phyloP scores from a whole-genome alignment of 1,140 invertebrate genomes.

The Micrasema minimum region DNA sequence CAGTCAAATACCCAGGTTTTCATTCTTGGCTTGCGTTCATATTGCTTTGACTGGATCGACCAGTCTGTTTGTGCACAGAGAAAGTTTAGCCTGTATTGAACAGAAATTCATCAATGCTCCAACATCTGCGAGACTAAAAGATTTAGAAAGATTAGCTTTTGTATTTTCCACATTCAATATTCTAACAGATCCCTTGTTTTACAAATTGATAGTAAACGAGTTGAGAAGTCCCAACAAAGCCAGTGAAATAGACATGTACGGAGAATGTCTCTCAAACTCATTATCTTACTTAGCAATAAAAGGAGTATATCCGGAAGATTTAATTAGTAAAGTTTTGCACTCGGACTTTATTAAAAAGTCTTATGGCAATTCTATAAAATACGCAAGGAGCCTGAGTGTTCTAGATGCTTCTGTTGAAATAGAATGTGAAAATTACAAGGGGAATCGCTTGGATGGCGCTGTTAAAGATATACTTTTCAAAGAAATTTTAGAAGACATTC shows the following conservation, averaged over 20 bases:
- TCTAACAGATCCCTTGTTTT: conserved; percentile 60
- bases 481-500: conserved; percentile 62
- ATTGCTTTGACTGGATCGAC: conserved; percentile 66
- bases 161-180: conserved; percentile 64
- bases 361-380: conserved; percentile 54
- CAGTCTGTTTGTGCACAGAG: conserved; percentile 59
- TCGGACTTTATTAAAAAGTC: conserved; percentile 36
- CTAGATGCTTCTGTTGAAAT: conserved; percentile 67
- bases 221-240: conserved; percentile 58
- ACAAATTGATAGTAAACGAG: conserved; percentile 61
- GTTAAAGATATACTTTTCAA: conserved; percentile 60
- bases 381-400: conserved; percentile 64
- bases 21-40: conserved; percentile 64
- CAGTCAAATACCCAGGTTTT: conserved; percentile 61
- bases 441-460: conserved; percentile 61
- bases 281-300: conserved; percentile 64
- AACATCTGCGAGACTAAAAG: conserved; percentile 67
- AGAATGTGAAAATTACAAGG: conserved; percentile 69
- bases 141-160: conserved; percentile 70
- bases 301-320: conserved; percentile 65
- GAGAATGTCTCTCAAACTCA: conserved; percentile 59
- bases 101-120: conserved; percentile 58
- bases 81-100: conserved; percentile 57
- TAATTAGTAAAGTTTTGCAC: conserved; percentile 56
- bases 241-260: conserved; percentile 63